A percentile compares a stretch with the other conserved stretches of the same genome.
Evolutionary conservation across 1,140 invertebrate species (phyloP).

Genomic region (Camponotus vicinus): DNA sequence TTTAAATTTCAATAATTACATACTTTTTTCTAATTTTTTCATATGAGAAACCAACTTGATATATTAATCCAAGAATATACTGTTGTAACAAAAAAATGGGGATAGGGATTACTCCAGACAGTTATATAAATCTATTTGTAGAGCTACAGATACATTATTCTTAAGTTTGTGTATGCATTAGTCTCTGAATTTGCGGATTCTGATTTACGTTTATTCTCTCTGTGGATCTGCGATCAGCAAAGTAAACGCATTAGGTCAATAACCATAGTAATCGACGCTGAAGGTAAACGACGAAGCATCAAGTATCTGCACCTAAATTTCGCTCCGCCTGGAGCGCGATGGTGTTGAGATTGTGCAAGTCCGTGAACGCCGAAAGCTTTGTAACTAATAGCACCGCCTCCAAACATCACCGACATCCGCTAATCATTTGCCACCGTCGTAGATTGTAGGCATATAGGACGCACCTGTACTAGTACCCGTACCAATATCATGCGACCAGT

Average conservation of each 20-base stretch:
- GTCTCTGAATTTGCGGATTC: background rate
- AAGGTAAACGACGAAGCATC: constrained; percentile 27
- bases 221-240: background rate
- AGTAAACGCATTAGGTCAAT: constrained; percentile 1
- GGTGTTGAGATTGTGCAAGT: constrained; percentile 28
- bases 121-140: background rate
- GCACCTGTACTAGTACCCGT: constrained; percentile 74
- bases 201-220: background rate
- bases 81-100: too few relatives aligned
- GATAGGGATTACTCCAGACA: background rate
- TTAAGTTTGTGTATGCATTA: background rate
- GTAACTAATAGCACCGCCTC: constrained; percentile 72
- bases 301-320: constrained; percentile 24
- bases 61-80: background rate
- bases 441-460: constrained; percentile 71
- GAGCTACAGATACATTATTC: background rate
- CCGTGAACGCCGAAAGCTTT: constrained; percentile 60
- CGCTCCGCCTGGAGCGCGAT: background rate
- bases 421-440: constrained; percentile 71
- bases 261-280: constrained; percentile 48
- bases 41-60: background rate
- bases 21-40: background rate
- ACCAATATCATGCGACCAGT: constrained; percentile 60
- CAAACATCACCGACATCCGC: constrained; percentile 71
- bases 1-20: background rate